Conservation (phyloP, 2,888 invertebrate genomes). For the Chorisops tibialis region DNA sequence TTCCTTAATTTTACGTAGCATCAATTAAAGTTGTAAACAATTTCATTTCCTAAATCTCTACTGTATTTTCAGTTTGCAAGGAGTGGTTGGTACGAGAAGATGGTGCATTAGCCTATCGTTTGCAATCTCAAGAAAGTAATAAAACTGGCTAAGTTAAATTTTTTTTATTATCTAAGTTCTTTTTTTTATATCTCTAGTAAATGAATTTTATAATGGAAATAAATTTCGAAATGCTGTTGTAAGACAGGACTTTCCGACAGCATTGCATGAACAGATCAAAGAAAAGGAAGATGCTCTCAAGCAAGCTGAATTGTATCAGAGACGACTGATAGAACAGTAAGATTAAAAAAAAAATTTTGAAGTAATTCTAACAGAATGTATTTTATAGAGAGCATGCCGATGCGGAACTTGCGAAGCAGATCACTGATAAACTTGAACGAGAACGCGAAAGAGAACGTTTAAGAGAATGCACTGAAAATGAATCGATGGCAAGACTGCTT, state of each 20-base stretch:
- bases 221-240: conserved; percentile 71
- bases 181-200: conserved; percentile 54
- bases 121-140: conserved; percentile 80
- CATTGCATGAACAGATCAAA: conserved; percentile 67
- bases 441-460: conserved; percentile 56
- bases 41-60: too few relatives aligned
- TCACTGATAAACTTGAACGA: conserved; percentile 63
- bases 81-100: conserved; percentile 84
- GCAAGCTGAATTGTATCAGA: conserved; percentile 60
- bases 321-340: conserved; percentile 64
- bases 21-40: too few relatives aligned
- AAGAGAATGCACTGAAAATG: conserved; percentile 56
- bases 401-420: conserved; percentile 62
- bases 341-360: not conserved
- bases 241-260: conserved; percentile 73
- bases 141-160: not conserved
- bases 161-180: conserved; percentile 10
- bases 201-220: conserved; percentile 74
- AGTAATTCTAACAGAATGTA: not conserved
- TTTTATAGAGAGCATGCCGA: conserved; percentile 63
- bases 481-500: conserved; percentile 55
- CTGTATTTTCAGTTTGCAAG: conserved; percentile 62
- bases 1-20: too few relatives aligned
- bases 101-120: conserved; percentile 72
- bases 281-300: conserved; percentile 65